Conservation (phyloP, 2,888 invertebrate genomes). For the Phaedon cochleariae region DNA sequence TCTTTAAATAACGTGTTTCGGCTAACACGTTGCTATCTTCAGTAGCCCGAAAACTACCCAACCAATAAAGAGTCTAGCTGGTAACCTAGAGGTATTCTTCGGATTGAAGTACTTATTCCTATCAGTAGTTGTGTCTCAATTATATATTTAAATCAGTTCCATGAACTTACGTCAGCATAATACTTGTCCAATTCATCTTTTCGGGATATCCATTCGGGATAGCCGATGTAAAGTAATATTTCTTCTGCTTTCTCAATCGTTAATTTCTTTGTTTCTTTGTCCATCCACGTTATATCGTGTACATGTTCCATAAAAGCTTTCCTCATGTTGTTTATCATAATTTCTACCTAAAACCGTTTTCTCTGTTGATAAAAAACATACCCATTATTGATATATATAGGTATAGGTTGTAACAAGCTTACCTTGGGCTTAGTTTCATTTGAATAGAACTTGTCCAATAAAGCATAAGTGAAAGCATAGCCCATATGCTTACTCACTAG, state of each 20-base stretch:
- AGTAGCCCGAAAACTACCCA: no score
- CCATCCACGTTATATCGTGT: slow-evolving; percentile 77
- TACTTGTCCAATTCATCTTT: slow-evolving; percentile 71
- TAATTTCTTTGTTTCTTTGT: slow-evolving; percentile 73
- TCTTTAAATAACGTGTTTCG: no score
- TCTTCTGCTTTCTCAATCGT: slow-evolving; percentile 77
- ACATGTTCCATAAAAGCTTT: slow-evolving; percentile 74
- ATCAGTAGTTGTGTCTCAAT: no score
- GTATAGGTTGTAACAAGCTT: neutral
- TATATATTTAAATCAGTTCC: no score
- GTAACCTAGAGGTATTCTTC: no score
- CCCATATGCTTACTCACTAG: slow-evolving; percentile 78
- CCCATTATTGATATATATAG: no score
- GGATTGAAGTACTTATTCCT: no score
- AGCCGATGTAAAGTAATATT: slow-evolving; percentile 80
- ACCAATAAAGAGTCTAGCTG: no score
- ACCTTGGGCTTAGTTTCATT: slow-evolving; percentile 70
- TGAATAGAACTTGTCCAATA: slow-evolving; percentile 71
- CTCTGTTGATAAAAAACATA: no score
- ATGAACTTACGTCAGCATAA: slow-evolving; percentile 69
- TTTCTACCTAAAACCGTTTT: slow-evolving; percentile 69
- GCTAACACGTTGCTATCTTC: no score
- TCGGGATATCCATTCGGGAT: slow-evolving; percentile 79
- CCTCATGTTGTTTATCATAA: slow-evolving; percentile 78
- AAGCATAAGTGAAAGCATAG: slow-evolving; percentile 75